Conservation (phyloP, 2,113 vertebrate genomes). For the Peromyscus californicus region DNA sequence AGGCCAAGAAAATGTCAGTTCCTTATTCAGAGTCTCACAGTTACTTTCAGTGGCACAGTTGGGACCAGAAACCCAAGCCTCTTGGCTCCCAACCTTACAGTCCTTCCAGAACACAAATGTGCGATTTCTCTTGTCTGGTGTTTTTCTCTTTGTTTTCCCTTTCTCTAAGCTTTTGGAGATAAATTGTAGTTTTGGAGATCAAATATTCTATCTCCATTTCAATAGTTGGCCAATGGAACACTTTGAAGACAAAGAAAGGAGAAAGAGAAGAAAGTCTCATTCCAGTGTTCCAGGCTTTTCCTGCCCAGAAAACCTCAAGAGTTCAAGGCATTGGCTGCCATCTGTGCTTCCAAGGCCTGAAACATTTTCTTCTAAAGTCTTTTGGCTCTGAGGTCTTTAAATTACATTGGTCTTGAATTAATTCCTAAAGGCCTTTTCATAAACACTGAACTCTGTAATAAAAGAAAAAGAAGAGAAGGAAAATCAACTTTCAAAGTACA, state of each 20-base stretch:
- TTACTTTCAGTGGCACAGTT: slow-evolving; percentile 60
- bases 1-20: slow-evolving; percentile 67
- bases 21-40: slow-evolving; percentile 64
- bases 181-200: slow-evolving; percentile 61
- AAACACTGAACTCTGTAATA: slow-evolving; percentile 69
- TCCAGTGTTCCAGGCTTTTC: slow-evolving; percentile 63
- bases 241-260: slow-evolving; percentile 53
- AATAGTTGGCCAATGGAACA: slow-evolving; percentile 61
- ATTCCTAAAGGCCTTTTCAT: slow-evolving; percentile 71
- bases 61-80: slow-evolving; percentile 59
- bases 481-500: slow-evolving; percentile 59
- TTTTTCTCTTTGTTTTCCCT: slow-evolving; percentile 72
- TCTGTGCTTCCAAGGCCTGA: slow-evolving; percentile 53
- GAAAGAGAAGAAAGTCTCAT: slow-evolving; percentile 29
- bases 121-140: slow-evolving; percentile 65
- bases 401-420: slow-evolving; percentile 69
- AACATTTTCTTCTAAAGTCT: slow-evolving; percentile 68
- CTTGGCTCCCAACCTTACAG: slow-evolving; percentile 58
- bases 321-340: slow-evolving; percentile 58
- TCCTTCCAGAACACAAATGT: slow-evolving; percentile 64
- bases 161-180: slow-evolving; percentile 69
- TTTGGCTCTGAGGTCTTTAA: slow-evolving; percentile 68
- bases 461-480: slow-evolving; percentile 47
- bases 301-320: slow-evolving; percentile 72
- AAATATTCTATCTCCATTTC: slow-evolving; percentile 52